Base-by-base conservation (phyloP, 37 sponge, comb jelly and placozoan species). In the Tethya wilhelma region DNA sequence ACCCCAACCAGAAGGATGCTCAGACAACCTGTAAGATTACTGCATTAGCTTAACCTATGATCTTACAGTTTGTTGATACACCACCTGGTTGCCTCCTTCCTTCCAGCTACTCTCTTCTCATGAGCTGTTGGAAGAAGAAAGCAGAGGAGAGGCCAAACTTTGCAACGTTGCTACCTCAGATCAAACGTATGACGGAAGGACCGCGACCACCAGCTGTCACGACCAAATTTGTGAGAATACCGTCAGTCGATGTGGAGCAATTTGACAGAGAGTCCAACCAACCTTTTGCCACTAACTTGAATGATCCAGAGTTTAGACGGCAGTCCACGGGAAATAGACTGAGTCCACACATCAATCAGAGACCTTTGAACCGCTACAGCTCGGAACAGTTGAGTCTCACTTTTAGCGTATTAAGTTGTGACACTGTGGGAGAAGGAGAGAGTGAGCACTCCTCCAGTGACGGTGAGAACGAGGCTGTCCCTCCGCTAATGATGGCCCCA, bases 21-120 rank as follows among this genome's bases (percentile, higher is more conserved):
- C 87, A 25, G 69, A 78, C 2, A 41, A 79, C 23, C 28, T 92
- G 92, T 92, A 37, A 92, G 87, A 78, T 4, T 44, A 32, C 2
- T 59, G 5, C 55, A 36, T 38, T 74, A 6, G 4, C 38, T 63
- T 2, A 11, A 23, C 29, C 12, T 44, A 42, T 17, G 4, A 2
- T 4, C 29, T 14, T 4, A 11, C 71, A 29, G 32, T 71, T 17
- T 30, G 40, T 9, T 67, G 39, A 28, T 4, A n/a, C 49, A 44
- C n/a, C 26, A 45, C 4, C 23, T 67, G 14, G 38, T n/a, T n/a
- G 14, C 38, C 14, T 67, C 38, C 9, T 64, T 4, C 0, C 32
- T 4, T 64, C 5, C 33, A 86, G 87, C 38, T 66, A 86, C 44
- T 23, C 45, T 17, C 56, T 91, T 55, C 36, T 90, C 56, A 29